phyloP scores from a whole-genome alignment of 2,888 invertebrate genomes.

The Dynastes grantii region DNA sequence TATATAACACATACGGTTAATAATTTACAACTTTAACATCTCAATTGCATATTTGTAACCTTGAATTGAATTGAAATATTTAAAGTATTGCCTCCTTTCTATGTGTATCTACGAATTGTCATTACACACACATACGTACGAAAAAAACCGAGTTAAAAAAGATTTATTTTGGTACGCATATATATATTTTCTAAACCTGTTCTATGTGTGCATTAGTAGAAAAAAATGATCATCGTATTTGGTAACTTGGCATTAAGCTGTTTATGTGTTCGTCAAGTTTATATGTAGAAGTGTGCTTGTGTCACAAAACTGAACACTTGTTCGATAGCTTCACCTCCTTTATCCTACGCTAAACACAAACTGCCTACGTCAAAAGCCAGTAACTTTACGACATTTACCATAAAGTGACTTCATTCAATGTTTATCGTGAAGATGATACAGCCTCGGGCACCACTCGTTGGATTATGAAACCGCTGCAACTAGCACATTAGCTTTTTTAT shows the following conservation, averaged over 20 bases:
- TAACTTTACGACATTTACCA: slow-evolving; percentile 56
- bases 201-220: slow-evolving; percentile 16
- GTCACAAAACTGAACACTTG: slow-evolving; percentile 54
- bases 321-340: slow-evolving; percentile 55
- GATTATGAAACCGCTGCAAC: slow-evolving; percentile 54
- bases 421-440: slow-evolving; percentile 56
- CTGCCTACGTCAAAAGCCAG: slow-evolving; percentile 56
- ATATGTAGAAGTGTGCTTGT: slow-evolving; percentile 11
- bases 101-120: neutral
- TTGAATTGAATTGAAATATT: neutral
- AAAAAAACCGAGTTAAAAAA: slow-evolving; percentile 4
- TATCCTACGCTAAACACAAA: slow-evolving; percentile 54
- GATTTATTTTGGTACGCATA: neutral
- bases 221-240: slow-evolving; percentile 22
- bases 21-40: slow-evolving; percentile 3
- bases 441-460: slow-evolving; percentile 52
- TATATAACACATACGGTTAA: too few species aligned
- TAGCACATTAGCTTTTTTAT: slow-evolving; percentile 46
- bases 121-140: neutral
- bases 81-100: neutral
- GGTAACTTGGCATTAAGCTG: slow-evolving; percentile 37
- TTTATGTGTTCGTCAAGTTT: neutral
- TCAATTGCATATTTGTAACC: slow-evolving; percentile 7
- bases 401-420: slow-evolving; percentile 56
- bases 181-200: slow-evolving; percentile 36